Evolutionary conservation across 2,888 invertebrate genomes (phyloP).

Genomic region (Leucophora obtusa): DNA sequence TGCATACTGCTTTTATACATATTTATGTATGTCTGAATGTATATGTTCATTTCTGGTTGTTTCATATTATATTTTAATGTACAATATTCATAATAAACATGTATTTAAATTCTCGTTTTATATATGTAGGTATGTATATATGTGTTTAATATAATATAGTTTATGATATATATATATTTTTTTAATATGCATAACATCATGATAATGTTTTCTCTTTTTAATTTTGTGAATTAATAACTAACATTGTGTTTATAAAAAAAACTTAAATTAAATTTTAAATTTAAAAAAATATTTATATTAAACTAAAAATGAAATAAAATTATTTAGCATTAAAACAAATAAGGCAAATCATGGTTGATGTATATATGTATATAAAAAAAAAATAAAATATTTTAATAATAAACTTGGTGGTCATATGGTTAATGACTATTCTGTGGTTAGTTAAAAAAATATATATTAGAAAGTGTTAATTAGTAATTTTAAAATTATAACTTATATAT

Average conservation of each 20-base stretch:
- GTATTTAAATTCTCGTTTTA: constrained; percentile 40
- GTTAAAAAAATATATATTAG: not conserved
- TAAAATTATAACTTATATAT: not conserved
- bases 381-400: not conserved
- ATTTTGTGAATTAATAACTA: not conserved
- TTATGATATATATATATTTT: constrained; percentile 43
- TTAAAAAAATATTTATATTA: too few relatives aligned
- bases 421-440: constrained; percentile 25
- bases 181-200: constrained; percentile 23
- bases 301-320: not conserved
- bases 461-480: not conserved
- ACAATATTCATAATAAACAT: constrained; percentile 51
- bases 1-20: constrained; percentile 17
- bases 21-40: too few relatives aligned
- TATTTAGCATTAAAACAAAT: constrained; percentile 32
- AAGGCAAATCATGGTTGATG: constrained; percentile 45
- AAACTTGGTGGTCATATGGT: constrained; percentile 15
- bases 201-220: constrained; percentile 43
- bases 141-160: constrained; percentile 67
- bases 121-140: constrained; percentile 13
- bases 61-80: constrained; percentile 42
- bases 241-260: not conserved
- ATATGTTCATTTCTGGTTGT: not conserved
- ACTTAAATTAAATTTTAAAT: not conserved
- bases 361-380: constrained; percentile 4